Percentiles rank a stretch among this genome's conserved stretches.
phyloP scores from a whole-genome alignment of 2,797 vertebrate species.

The Sebastiscus albofasciatus region DNA sequence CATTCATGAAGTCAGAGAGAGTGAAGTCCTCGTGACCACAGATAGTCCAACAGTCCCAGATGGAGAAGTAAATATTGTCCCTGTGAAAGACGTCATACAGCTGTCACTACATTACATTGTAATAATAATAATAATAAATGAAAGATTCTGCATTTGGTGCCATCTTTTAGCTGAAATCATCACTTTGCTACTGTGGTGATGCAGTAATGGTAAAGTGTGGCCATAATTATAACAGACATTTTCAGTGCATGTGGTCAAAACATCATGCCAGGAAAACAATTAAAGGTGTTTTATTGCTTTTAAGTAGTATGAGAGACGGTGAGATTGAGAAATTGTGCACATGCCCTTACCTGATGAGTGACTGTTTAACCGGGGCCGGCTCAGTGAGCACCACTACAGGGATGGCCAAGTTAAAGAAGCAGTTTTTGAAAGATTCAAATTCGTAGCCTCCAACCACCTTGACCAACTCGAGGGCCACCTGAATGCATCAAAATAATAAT shows the following conservation, averaged over 20 bases:
- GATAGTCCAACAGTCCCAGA: conserved; percentile 98
- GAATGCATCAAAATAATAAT: background rate
- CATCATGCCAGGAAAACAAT: background rate
- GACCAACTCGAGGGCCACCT: conserved; percentile 96
- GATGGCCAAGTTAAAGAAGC: conserved; percentile 98
- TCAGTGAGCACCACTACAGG: conserved; percentile 95
- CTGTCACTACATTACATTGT: background rate
- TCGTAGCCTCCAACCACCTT: conserved; percentile 90
- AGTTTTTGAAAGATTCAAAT: conserved; percentile 95
- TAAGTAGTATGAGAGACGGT: too few relatives aligned
- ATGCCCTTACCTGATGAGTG: conserved; percentile 89
- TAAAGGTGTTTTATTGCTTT: background rate
- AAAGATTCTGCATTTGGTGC: background rate
- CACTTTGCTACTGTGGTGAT: background rate
- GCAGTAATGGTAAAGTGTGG: background rate
- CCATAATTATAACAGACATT: background rate
- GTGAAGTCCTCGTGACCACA: conserved; percentile 96
- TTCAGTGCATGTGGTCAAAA: background rate
- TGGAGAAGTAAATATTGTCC: conserved; percentile 94
- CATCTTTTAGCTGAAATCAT: background rate
- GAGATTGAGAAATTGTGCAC: background rate
- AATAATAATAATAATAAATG: background rate
- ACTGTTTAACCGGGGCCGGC: conserved; percentile 90
- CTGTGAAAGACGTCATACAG: conserved; percentile 72
- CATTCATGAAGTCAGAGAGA: conserved; percentile 95